These are phyloP conservation scores for Chromoteleia sp. DNA, from an alignment of 2,888 invertebrate species.

Conservation along the genomic window DNA sequence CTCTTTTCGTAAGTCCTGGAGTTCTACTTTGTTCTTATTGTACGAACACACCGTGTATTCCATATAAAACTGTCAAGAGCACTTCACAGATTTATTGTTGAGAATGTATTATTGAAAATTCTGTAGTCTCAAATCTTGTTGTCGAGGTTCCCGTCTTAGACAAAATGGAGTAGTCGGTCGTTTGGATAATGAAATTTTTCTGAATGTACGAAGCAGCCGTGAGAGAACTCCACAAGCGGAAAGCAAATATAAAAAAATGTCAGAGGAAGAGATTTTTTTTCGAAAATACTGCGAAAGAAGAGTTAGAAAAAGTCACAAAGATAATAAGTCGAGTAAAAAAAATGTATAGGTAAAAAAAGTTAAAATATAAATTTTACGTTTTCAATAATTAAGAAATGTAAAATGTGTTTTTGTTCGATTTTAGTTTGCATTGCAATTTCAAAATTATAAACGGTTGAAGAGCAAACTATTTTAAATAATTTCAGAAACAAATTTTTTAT, in stretches of 20 bases:
- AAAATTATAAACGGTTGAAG: neutral
- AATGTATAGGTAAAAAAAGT: neutral
- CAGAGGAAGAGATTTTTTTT: neutral
- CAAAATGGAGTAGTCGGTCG: constrained; percentile 43
- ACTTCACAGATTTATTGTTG: constrained; percentile 51
- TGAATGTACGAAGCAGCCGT: constrained; percentile 20
- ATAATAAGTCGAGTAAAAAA: neutral
- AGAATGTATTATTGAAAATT: constrained; percentile 58
- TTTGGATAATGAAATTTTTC: constrained; percentile 55
- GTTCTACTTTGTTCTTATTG: constrained; percentile 54
- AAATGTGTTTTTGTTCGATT: too few relatives aligned
- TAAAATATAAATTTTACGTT: neutral
- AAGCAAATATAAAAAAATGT: constrained; percentile 22
- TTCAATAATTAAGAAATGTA: constrained; percentile 7
- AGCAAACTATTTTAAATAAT: too few relatives aligned
- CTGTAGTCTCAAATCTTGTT: constrained; percentile 40
- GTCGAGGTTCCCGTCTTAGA: constrained; percentile 31
- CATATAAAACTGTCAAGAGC: constrained; percentile 52
- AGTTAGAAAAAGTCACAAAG: neutral
- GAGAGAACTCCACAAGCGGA: constrained; percentile 2
- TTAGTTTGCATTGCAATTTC: too few relatives aligned
- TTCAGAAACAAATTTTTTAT: too few relatives aligned
- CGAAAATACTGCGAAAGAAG: neutral
- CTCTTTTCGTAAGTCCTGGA: constrained; percentile 11
- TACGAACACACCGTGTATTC: constrained; percentile 26